phyloP scores from a whole-genome alignment of 2,888 invertebrate species.

The Chamaedrilus cognettii region DNA sequence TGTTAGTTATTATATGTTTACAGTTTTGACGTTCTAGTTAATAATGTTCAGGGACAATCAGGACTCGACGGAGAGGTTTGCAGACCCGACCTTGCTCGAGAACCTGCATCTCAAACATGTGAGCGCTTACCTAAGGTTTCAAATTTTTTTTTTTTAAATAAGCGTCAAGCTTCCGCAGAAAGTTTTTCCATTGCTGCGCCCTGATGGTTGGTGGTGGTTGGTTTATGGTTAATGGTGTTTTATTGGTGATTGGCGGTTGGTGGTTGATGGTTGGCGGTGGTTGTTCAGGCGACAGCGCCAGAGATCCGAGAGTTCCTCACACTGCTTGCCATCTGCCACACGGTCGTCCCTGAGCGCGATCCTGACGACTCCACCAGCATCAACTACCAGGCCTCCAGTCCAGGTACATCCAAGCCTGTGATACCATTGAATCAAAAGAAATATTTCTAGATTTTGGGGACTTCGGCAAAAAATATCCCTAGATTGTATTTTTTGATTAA shows the following conservation, averaged over 20 bases:
- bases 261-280: not conserved
- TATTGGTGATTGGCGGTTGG: not conserved
- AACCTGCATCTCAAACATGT: conserved; percentile 26
- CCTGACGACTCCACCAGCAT: conserved; percentile 64
- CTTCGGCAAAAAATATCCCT: too few relatives aligned
- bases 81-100: conserved; percentile 25
- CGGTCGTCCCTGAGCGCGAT: conserved; percentile 68
- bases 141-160: too few relatives aligned
- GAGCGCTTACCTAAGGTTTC: conserved; percentile 3
- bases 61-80: conserved; percentile 22
- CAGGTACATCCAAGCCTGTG: too few relatives aligned
- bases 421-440: too few relatives aligned
- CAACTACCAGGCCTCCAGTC: conserved; percentile 91
- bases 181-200: too few relatives aligned
- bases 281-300: conserved; percentile 25
- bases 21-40: too few relatives aligned
- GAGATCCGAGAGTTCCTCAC: conserved; percentile 75
- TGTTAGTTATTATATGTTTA: too few relatives aligned
- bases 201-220: too few relatives aligned
- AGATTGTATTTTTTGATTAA: too few relatives aligned
- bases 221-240: too few relatives aligned
- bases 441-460: too few relatives aligned
- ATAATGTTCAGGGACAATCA: conserved; percentile 24
- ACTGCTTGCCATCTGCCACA: conserved; percentile 95
- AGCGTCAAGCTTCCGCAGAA: too few relatives aligned